These are phyloP conservation scores for Sipha maydis DNA, from an alignment of 2,888 invertebrate genomes.

Conservation along the genomic window DNA sequence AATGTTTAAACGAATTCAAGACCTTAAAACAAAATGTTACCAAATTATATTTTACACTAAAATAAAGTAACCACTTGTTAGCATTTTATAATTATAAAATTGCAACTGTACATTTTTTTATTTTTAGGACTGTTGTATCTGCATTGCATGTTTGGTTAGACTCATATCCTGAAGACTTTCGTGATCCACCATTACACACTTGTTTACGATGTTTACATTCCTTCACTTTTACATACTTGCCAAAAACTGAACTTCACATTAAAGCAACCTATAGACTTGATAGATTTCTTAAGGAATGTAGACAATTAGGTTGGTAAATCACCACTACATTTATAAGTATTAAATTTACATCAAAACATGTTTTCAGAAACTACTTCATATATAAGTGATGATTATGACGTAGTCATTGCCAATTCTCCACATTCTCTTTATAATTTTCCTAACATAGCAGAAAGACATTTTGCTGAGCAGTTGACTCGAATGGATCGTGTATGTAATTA, in stretches of 20 bases:
- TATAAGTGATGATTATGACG: constrained; percentile 61
- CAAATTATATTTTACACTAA: background rate
- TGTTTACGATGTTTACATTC: constrained; percentile 84
- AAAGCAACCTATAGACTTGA: constrained; percentile 82
- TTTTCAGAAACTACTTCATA: constrained; percentile 66
- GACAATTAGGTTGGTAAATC: constrained; percentile 25
- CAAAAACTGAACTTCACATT: constrained; percentile 85
- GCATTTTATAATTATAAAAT: no score
- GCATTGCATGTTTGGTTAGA: constrained; percentile 97
- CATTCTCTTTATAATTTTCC: constrained; percentile 80
- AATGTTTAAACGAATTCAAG: no score
- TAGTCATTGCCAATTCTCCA: constrained; percentile 66
- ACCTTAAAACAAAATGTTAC: background rate
- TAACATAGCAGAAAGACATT: constrained; percentile 86
- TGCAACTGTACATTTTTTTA: constrained; percentile 21
- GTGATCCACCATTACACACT: constrained; percentile 81
- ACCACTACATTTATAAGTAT: background rate
- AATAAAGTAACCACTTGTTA: no score
- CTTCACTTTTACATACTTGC: constrained; percentile 84
- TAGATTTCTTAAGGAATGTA: constrained; percentile 74
- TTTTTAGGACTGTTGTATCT: constrained; percentile 82
- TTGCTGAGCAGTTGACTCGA: constrained; percentile 96
- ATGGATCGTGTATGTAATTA: constrained; percentile 81
- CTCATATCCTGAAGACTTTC: constrained; percentile 93
- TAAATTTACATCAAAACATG: background rate